Conservation (phyloP, 2,888 invertebrate species). For the Diaprepes abbreviatus region DNA sequence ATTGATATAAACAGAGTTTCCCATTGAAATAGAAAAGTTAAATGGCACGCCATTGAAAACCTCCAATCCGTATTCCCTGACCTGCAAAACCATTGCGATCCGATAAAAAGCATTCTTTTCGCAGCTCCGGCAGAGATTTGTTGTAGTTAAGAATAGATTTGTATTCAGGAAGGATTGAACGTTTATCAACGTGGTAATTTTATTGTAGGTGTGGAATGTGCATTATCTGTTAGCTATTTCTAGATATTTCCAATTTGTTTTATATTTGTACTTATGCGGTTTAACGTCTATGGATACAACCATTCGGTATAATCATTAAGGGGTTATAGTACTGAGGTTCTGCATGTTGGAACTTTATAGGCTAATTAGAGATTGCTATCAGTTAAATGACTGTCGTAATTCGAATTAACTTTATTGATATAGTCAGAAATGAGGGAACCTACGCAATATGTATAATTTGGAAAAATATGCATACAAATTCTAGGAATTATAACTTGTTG, state of each 20-base stretch:
- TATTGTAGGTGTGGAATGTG: conserved; percentile 2
- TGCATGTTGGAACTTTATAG: too few relatives aligned
- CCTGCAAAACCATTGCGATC: not conserved
- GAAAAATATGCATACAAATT: too few relatives aligned
- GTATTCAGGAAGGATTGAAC: conserved; percentile 4
- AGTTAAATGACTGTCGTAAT: too few relatives aligned
- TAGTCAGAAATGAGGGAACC: too few relatives aligned
- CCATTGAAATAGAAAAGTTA: too few relatives aligned
- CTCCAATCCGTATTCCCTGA: not conserved
- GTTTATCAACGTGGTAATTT: conserved; percentile 15
- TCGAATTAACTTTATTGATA: too few relatives aligned
- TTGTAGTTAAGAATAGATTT: conserved; percentile 4
- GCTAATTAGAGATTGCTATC: too few relatives aligned
- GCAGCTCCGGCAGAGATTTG: not conserved
- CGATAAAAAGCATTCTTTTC: conserved; percentile 6
- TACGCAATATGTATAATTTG: too few relatives aligned
- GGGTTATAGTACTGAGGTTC: too few relatives aligned
- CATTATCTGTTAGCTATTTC: not conserved
- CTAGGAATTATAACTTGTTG: too few relatives aligned
- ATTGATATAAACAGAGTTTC: not conserved
- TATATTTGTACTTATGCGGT: not conserved
- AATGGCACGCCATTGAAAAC: not conserved
- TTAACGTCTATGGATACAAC: not conserved
- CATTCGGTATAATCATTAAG: too few relatives aligned
- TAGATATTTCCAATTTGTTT: not conserved